Evolutionary conservation across 1,140 invertebrate species (phyloP).

Genomic region (Gryllus bimaculatus): DNA sequence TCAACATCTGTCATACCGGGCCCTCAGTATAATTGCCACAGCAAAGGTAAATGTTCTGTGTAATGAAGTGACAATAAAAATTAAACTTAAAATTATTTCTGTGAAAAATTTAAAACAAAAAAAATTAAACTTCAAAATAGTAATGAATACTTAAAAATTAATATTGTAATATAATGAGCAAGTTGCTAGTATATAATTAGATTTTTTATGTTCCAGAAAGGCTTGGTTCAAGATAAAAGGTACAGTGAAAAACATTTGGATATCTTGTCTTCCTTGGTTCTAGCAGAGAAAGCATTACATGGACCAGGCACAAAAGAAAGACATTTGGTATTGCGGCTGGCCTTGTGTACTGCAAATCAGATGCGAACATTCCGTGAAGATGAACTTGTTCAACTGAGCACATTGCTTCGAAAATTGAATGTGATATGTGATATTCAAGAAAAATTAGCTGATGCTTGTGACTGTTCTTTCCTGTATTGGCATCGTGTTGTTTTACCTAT

Average conservation of each 20-base stretch:
- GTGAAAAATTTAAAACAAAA: slow-evolving; percentile 27
- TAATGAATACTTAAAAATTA: not conserved
- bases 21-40: slow-evolving; percentile 45
- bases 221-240: slow-evolving; percentile 44
- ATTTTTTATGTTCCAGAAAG: slow-evolving; percentile 31
- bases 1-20: slow-evolving; percentile 59
- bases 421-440: slow-evolving; percentile 48
- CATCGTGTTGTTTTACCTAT: slow-evolving; percentile 66
- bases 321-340: slow-evolving; percentile 52
- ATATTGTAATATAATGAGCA: not conserved
- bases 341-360: slow-evolving; percentile 54
- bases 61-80: slow-evolving; percentile 28
- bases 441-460: slow-evolving; percentile 49
- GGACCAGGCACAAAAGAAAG: slow-evolving; percentile 57
- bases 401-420: slow-evolving; percentile 51
- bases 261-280: slow-evolving; percentile 58
- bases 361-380: slow-evolving; percentile 43
- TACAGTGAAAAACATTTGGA: slow-evolving; percentile 53
- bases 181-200: slow-evolving; percentile 8
- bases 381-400: slow-evolving; percentile 39
- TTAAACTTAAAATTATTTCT: not conserved
- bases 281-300: slow-evolving; percentile 60
- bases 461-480: slow-evolving; percentile 74
- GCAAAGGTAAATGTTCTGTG: slow-evolving; percentile 39
- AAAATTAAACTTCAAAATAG: slow-evolving; percentile 15